Evolutionary conservation across 2,113 vertebrate species (phyloP), one percentile per base, ranked within the genome.

Genomic region (Thunnus thynnus): DNA sequence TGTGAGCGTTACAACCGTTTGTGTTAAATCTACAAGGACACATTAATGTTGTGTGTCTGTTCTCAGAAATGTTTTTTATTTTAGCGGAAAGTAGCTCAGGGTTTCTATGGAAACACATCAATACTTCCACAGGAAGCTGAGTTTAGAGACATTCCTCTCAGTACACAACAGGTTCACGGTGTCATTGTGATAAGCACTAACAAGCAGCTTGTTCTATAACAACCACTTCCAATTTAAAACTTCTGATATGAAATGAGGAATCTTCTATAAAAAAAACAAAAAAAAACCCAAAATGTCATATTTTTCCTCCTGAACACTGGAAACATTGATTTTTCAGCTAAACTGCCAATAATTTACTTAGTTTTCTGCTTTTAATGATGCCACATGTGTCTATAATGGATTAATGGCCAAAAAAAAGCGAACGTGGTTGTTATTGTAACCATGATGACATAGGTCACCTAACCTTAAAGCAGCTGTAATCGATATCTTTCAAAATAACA

Each of bases 21-120:
- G 32, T 72, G 48, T 12, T 57, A 18, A 13, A 64, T 55, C 17
- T 72, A 25, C 20, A 18, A 68, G 70, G 71, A 44, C 48, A 58
- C n/a, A 10, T 71, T 61, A 46, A 62, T 44, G 55, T 62, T 61
- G 22, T 12, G 46, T 65, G 14, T 68, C 50, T 52, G 20, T 67
- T 69, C 66, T 78, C 51, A 48, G 78, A 87, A 58, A 55, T 82
- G 46, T 77, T 84, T 82, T 83, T 50, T 41, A 78, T 63, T 58
- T 62, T 5, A 3, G 52, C 10, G 13, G 9, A 73, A 69, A 78
- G 72, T 61, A 18, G 22, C 61, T 55, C 69, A 8, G 75, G 16
- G 88, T 87, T 82, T 82, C 88, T 76, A 90, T 86, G 76, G 83
- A 82, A 86, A 87, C 72, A 6, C 16, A 9, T 84, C 72, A 50